Evolutionary conservation across 2,113 vertebrate genomes (phyloP), one percentile per base, ranked within the genome.

Genomic region (Panurus biarmicus): DNA sequence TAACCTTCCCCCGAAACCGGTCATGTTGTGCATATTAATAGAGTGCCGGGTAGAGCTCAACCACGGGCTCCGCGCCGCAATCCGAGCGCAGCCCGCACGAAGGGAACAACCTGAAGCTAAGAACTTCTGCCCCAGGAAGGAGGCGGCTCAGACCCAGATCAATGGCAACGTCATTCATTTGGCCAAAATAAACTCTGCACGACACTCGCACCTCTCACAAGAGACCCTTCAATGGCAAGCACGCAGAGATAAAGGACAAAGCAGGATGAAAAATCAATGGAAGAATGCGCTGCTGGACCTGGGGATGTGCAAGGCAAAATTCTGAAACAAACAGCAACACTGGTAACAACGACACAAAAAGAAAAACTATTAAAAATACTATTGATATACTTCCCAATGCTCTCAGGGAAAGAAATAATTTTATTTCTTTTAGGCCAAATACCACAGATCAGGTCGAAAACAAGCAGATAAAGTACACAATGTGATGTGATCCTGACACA

Each of bases 1-100:
- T 98, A 98, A 98, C 98, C 96, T 97, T 98, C 98, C 97, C 94
- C 98, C 88, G 95, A 97, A 98, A 97, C 97, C 96, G 92, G 95
- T 97, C 98, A 98, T 98, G 98, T 98, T 97, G 98, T 98, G 98
- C 98, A 98, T 98, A 98, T 98, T 98, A 98, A 98, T 98, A 96
- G 96, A 97, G 97, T 69, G 94, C 97, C 69, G 96, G 95, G 92
- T 94, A 96, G 95, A 96, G 96, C 70, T 93, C 94, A 96, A 93
- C 42, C 92, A 96, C 95, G 62, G 92, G 95, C 95, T 97, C 96
- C 89, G 64, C 85, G 74, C 85, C 67, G 95, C 92, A 93, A 95
- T 95, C 93, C 54, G 90, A 92, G 96, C 96, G 38, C 74, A 94
- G 96, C 87, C 85, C 64, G 93, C 92, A 50, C 93, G 89, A 65